Evolutionary conservation across 2,797 vertebrate genomes (phyloP), one percentile per base, ranked within the genome.

Genomic region (Stomatorhinus walkeri): DNA sequence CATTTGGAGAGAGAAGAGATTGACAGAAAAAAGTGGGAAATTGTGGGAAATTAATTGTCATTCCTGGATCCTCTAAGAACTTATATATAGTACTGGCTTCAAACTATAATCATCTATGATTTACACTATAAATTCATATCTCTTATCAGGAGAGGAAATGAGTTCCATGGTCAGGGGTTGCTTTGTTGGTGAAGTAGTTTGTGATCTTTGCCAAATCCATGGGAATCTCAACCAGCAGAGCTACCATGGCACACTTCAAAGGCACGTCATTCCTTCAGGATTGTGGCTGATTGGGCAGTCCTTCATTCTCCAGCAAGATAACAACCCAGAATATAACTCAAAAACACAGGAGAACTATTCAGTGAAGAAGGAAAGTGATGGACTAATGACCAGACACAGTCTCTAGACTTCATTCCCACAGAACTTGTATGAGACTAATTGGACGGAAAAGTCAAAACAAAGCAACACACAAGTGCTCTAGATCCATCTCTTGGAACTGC

Each of bases 21-120:
- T 84, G 81, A 84, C n/a, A 36, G 85, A 56, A 85, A 85, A 85
- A 85, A 24, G 83, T 48, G 51, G 14, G 85, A 86, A 56, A 86
- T 86, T 84, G 24, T 85, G 24, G 12, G n/a, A 52, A 54, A 85
- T 48, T 36, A 85, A 54, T 49, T 84, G 46, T 84, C 40, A 9
- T 56, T 86, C 14, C 22, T 28, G 28, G 84, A 86, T 86, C 51
- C 84, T 56, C 12, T 22, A 24, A 48, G 43, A 48, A 48, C 43
- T 46, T 52, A 52, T 52, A 51, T 51, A 52, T 1, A 48, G 32
- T 76, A 79, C 7, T 40, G 16, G 6, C 72, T 79, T 79, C 32
- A 40, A 79, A 43, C 16, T 46, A 79, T 43, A 79, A 43, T 79
- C 43, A 79, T 79, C 72, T 43, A 40, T 46, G 72, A 19, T 43